Conservation (phyloP, 2,113 vertebrate genomes). For the Pterocles orientalis region DNA sequence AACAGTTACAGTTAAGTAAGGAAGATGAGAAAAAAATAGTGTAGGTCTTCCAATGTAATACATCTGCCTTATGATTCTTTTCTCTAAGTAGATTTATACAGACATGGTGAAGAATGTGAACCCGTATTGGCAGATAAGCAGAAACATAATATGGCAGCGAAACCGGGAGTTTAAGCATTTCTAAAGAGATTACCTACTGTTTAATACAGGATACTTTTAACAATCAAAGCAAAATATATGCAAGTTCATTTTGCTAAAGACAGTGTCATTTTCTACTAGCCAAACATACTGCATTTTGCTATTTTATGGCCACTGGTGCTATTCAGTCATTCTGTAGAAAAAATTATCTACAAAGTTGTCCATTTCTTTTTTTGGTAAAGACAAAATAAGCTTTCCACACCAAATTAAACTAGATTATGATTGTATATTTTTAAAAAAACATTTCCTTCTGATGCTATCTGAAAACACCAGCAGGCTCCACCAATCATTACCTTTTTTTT, state of each 20-base stretch:
- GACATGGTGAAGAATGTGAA: not conserved
- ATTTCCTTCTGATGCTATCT: not conserved
- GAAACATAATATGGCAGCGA: not conserved
- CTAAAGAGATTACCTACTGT: not conserved
- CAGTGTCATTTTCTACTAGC: not conserved
- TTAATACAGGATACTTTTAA: not conserved
- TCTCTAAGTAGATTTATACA: not conserved
- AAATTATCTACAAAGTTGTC: not conserved
- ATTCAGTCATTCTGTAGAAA: not conserved
- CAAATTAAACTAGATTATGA: not conserved
- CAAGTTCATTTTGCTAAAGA: constrained; percentile 7
- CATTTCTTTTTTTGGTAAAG: not conserved
- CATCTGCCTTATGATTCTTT: not conserved
- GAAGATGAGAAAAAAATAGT: not conserved
- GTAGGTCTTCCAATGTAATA: not conserved
- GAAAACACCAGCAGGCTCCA: not conserved
- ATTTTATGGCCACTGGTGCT: not conserved
- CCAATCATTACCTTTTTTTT: not conserved
- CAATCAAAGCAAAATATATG: not conserved
- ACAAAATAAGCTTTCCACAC: not conserved
- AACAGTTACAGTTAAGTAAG: not conserved
- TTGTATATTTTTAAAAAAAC: not conserved
- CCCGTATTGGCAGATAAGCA: not conserved
- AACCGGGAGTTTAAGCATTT: not conserved
- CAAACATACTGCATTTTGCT: not conserved